Base-by-base conservation (phyloP, 2,113 vertebrate species). In the Xiphias gladius region DNA sequence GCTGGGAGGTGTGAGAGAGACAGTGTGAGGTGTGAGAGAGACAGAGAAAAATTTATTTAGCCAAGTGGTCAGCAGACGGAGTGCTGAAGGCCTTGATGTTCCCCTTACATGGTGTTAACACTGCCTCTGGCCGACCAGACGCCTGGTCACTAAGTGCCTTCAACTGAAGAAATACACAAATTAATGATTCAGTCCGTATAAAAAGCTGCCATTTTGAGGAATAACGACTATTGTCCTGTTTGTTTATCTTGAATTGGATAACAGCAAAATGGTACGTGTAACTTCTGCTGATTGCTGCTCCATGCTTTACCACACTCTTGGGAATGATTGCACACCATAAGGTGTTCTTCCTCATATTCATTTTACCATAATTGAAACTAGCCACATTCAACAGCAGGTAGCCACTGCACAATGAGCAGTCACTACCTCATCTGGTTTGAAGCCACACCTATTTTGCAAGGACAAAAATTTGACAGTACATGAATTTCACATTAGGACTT, bases 11-110 rank as follows among this genome's bases (percentile, higher is more conserved):
- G 91, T 93, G 83, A 91, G 76, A 37, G 68, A 74, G 84, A 88
- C 64, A 61, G n/a, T n/a, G n/a, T n/a, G n/a, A n/a, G n/a, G n/a
- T n/a, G n/a, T n/a, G 85, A 75, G 63, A 73, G 66, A 24, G 41
- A n/a, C 66, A 63, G 76, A 37, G 73, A 28, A 24, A 57, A 76
- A 62, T 70, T 17, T 24, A 59, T 84, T 85, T 87, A 83, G 88
- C 90, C 84, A 85, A 93, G 79, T 91, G 87, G 89, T 86, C 85
- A 93, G 88, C 91, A 93, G 91, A 93, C 76, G 91, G 90, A 83
- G 88, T 75, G 91, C 83, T 88, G 84, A 91, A 78, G 85, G 91
- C 91, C 91, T 93, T 86, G 88, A 90, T 89, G 90, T 67, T 80
- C 71, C 72, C 62, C 83, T 86, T 82, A 75, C 86, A 86, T 78